Evolutionary conservation across 2,888 invertebrate species (phyloP).

Genomic region (Andrena minutula): DNA sequence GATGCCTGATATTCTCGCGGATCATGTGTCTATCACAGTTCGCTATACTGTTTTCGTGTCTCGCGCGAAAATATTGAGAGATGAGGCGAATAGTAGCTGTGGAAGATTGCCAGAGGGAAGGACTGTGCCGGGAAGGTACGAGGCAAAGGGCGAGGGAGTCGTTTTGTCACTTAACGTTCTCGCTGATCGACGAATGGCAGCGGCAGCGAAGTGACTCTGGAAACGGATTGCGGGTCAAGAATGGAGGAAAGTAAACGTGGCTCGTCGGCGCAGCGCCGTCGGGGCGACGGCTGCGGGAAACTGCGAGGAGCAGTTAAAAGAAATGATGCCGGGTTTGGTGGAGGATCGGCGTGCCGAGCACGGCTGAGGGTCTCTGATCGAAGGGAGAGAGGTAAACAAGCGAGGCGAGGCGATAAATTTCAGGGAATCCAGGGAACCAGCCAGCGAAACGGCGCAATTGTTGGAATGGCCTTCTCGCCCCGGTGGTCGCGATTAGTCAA

Average conservation of each 20-base stretch:
- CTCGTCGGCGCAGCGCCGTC: background rate
- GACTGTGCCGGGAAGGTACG: background rate
- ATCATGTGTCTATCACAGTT: no score
- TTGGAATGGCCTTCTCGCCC: constrained; percentile 16
- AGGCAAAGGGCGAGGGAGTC: constrained; percentile 4
- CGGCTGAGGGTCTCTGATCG: constrained; percentile 19
- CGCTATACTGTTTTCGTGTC: no score
- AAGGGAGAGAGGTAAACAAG: constrained; percentile 22
- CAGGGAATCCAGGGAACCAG: constrained; percentile 26
- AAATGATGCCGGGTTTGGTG: constrained; percentile 11
- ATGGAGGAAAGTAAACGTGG: constrained; percentile 32
- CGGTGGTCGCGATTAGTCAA: constrained; percentile 9
- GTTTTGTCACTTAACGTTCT: constrained; percentile 50
- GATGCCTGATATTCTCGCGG: no score
- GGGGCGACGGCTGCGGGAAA: constrained; percentile 15
- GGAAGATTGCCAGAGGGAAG: constrained; percentile 5
- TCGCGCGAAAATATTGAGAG: background rate
- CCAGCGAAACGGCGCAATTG: constrained; percentile 19
- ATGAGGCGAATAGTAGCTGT: background rate
- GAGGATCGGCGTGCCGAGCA: constrained; percentile 18
- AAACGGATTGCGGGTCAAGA: constrained; percentile 40
- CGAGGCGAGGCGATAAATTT: constrained; percentile 27
- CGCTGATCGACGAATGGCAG: constrained; percentile 52
- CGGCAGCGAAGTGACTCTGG: constrained; percentile 30
- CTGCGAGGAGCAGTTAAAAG: constrained; percentile 14